Percentiles rank a stretch among this genome's conserved stretches.
Evolutionary conservation across 2,797 vertebrate genomes (phyloP).

Genomic region (Hybognathus amarus): DNA sequence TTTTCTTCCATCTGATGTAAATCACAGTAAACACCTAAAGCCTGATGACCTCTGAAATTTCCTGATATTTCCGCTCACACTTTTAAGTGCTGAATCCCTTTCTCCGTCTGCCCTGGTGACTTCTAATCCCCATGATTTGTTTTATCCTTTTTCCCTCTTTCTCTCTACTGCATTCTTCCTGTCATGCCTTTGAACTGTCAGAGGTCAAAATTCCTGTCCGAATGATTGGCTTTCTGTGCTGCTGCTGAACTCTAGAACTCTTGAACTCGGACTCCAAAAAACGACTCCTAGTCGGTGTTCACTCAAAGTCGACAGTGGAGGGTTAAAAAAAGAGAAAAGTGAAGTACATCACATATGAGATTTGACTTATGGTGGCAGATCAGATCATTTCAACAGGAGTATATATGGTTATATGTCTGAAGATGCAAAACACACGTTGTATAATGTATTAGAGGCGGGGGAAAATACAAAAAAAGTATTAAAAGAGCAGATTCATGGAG

Average conservation of each 20-base stretch:
- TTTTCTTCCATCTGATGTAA: conserved; percentile 24
- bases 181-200: conserved; percentile 20
- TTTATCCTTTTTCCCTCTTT: neutral
- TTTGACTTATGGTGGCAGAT: conserved; percentile 1
- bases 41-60: conserved; percentile 15
- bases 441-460: neutral
- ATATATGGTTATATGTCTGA: neutral
- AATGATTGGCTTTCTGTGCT: conserved; percentile 25
- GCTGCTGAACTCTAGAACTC: conserved; percentile 32
- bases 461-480: neutral
- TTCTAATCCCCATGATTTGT: conserved; percentile 32
- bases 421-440: neutral
- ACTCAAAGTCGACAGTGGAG: neutral
- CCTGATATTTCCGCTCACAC: conserved; percentile 2
- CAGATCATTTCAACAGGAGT: neutral
- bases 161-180: conserved; percentile 15
- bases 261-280: conserved; percentile 32
- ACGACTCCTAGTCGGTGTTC: neutral
- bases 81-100: neutral
- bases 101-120: neutral
- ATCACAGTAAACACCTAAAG: conserved; percentile 39
- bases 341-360: neutral
- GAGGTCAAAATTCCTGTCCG: conserved; percentile 26
- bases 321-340: too few relatives aligned
- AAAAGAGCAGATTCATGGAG: neutral